Conservation (phyloP, 2,113 vertebrate genomes). For the Pelecanus crispus region DNA sequence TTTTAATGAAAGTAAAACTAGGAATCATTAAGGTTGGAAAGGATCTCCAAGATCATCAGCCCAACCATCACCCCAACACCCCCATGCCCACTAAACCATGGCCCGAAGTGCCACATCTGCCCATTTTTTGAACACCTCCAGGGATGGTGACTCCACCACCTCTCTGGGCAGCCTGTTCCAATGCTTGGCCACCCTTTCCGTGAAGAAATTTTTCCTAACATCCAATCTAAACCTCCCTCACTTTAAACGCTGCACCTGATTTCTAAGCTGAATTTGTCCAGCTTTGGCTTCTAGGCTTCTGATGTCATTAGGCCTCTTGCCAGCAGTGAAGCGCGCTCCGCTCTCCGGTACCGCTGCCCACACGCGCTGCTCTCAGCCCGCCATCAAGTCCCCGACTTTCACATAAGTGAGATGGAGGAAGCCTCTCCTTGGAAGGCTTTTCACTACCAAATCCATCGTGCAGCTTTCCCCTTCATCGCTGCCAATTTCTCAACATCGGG, state of each 20-base stretch:
- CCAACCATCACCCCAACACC: no score
- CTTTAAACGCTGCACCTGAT: neutral
- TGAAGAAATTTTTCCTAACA: no score
- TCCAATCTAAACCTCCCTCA: no score
- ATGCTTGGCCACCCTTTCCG: no score
- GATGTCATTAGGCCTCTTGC: neutral
- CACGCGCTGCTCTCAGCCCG: neutral
- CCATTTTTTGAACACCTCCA: no score
- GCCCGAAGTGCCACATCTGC: no score
- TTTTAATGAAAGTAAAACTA: no score
- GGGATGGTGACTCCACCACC: no score
- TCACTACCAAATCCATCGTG: neutral
- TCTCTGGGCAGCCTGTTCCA: no score
- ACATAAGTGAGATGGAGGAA: neutral
- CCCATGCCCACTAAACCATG: no score
- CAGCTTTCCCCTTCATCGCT: neutral
- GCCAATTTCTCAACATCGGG: neutral
- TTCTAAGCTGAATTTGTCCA: neutral
- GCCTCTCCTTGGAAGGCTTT: neutral
- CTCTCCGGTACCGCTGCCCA: neutral
- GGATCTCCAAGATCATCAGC: no score
- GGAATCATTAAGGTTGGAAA: no score
- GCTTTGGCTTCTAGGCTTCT: neutral
- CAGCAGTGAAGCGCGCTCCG: neutral
- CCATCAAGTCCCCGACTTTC: neutral